Percentiles rank a stretch among this genome's conserved stretches.
Evolutionary conservation across 2,113 vertebrate species (phyloP).

Genomic region (Bubo blakistoni): DNA sequence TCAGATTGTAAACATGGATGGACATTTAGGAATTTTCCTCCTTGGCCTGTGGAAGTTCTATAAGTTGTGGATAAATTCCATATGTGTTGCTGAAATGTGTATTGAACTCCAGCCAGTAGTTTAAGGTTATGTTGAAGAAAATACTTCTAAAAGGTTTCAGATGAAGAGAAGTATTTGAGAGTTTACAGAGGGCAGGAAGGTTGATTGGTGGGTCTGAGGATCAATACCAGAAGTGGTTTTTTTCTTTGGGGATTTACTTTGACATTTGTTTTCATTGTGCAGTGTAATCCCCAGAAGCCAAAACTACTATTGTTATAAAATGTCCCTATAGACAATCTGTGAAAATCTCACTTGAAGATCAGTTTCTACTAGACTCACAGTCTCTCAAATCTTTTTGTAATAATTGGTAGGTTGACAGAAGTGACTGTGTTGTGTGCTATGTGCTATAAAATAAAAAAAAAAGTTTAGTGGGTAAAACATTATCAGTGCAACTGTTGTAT

Average conservation of each 20-base stretch:
- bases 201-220: slow-evolving; percentile 29
- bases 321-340: not conserved
- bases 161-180: slow-evolving; percentile 48
- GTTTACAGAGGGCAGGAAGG: slow-evolving; percentile 1
- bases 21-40: slow-evolving; percentile 26
- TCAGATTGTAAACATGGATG: not conserved
- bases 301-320: slow-evolving; percentile 47
- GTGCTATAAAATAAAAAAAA: not conserved
- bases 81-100: slow-evolving; percentile 41
- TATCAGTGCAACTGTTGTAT: not conserved
- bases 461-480: not conserved
- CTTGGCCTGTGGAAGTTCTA: slow-evolving; percentile 24
- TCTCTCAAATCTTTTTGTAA: not conserved
- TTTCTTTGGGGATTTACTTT: slow-evolving; percentile 51
- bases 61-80: slow-evolving; percentile 60
- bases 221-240: slow-evolving; percentile 59
- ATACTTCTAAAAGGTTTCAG: slow-evolving; percentile 61
- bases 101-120: slow-evolving; percentile 55
- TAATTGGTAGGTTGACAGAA: slow-evolving; percentile 28
- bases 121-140: slow-evolving; percentile 49
- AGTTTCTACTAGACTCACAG: slow-evolving; percentile 39
- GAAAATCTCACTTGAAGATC: slow-evolving; percentile 53
- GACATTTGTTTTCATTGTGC: slow-evolving; percentile 65
- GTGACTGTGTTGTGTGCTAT: not conserved
- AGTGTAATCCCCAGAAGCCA: slow-evolving; percentile 39